Conservation (phyloP, 2,888 invertebrate species). For the Pristionchus maxplancki region DNA sequence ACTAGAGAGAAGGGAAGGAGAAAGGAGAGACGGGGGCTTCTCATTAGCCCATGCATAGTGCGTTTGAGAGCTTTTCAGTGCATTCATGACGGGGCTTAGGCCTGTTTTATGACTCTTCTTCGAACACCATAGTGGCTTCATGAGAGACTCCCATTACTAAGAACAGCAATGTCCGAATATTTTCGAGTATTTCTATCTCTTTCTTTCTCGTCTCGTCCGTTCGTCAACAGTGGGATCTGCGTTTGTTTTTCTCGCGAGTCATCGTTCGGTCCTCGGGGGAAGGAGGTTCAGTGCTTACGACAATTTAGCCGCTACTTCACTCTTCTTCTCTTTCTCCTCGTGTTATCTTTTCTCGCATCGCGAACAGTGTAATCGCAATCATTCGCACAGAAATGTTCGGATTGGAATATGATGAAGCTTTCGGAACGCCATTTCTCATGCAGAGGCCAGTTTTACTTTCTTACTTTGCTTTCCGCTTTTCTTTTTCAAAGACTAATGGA, state of each 20-base stretch:
- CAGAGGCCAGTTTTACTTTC: neutral
- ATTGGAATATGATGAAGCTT: neutral
- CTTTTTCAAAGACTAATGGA: neutral
- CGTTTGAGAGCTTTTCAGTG: neutral
- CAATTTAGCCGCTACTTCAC: neutral
- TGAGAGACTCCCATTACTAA: neutral
- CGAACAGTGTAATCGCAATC: neutral
- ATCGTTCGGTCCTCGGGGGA: neutral
- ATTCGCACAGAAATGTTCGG: neutral
- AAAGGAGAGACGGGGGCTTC: neutral
- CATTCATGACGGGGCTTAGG: neutral
- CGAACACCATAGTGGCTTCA: neutral
- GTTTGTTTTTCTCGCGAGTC: constrained; percentile 12
- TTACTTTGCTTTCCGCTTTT: neutral
- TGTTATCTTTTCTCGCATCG: neutral
- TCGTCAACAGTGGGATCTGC: constrained; percentile 6
- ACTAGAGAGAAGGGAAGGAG: neutral
- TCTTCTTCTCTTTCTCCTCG: neutral
- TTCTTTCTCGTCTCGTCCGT: neutral
- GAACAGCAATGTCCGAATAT: neutral
- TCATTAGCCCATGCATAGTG: neutral
- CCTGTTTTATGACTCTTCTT: neutral
- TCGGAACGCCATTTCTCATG: neutral
- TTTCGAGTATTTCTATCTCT: neutral
- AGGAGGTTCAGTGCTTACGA: neutral